A percentile compares a stretch with the other conserved stretches of the same genome.
phyloP scores from a whole-genome alignment of 2,888 invertebrate species.

The Machimus rusticus region DNA sequence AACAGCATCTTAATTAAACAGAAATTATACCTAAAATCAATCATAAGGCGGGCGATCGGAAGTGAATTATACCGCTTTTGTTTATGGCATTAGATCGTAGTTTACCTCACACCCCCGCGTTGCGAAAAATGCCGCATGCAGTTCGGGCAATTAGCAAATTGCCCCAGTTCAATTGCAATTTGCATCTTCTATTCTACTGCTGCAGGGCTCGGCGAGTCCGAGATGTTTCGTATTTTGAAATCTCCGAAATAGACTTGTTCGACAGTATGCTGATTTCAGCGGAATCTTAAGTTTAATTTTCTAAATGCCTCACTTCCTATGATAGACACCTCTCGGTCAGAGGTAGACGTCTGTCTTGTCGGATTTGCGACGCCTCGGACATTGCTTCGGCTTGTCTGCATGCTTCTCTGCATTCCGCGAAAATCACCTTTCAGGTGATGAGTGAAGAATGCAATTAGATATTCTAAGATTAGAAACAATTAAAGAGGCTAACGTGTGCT shows the following conservation, averaged over 20 bases:
- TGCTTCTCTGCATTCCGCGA: slow-evolving; percentile 18
- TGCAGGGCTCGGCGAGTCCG: not conserved
- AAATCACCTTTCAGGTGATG: slow-evolving; percentile 39
- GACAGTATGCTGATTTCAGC: not conserved
- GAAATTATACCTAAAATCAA: slow-evolving; percentile 43
- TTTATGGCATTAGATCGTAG: slow-evolving; percentile 6
- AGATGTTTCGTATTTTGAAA: not conserved
- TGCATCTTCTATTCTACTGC: not conserved
- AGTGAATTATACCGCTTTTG: not conserved
- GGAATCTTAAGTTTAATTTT: slow-evolving; percentile 18
- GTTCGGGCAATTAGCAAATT: not conserved
- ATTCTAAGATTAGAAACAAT: not conserved
- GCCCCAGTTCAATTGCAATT: not conserved
- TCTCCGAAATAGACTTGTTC: slow-evolving; percentile 12
- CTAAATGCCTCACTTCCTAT: not conserved
- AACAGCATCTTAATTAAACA: slow-evolving; percentile 39
- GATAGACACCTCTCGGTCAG: slow-evolving; percentile 34
- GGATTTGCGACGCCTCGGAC: not conserved
- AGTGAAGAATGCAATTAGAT: not conserved
- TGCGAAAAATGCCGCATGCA: not conserved
- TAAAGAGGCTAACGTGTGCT: not conserved
- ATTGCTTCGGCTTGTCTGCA: slow-evolving; percentile 27
- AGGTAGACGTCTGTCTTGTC: slow-evolving; percentile 29
- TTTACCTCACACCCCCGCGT: not conserved
- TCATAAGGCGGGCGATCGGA: slow-evolving; percentile 32